Evolutionary conservation across 64 coral and sea anemone species (phyloP).

Genomic region (Platygyra sinensis): DNA sequence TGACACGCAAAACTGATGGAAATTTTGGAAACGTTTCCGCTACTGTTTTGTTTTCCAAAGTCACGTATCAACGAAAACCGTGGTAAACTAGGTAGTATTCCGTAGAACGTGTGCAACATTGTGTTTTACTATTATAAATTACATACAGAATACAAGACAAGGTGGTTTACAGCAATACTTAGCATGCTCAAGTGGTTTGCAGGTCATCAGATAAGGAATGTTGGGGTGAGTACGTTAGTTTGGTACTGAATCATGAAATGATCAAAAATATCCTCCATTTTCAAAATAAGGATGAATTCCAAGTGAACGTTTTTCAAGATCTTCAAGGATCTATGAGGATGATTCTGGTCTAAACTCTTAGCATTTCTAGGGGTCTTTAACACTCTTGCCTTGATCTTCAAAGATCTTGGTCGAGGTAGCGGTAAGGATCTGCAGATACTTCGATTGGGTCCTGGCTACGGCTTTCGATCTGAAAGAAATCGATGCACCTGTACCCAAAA

Average conservation of each 20-base stretch:
- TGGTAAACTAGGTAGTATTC: neutral
- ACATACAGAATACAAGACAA: constrained; percentile 80
- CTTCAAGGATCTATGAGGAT: no score
- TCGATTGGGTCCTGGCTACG: no score
- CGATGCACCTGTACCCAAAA: neutral
- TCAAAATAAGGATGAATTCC: neutral
- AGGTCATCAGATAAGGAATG: constrained; percentile 85
- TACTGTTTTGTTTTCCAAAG: no score
- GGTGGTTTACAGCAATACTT: constrained; percentile 72
- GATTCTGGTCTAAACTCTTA: no score
- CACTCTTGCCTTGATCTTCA: no score
- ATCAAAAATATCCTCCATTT: neutral
- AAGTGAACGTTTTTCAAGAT: neutral
- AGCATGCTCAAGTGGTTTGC: constrained; percentile 90
- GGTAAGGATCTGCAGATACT: no score
- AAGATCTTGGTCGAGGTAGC: no score
- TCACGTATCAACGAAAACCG: no score
- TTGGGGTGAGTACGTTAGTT: constrained; percentile 62
- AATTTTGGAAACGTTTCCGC: no score
- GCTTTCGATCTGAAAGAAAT: no score
- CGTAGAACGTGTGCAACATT: neutral
- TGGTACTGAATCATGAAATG: neutral
- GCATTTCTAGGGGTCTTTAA: no score
- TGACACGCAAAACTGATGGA: no score
- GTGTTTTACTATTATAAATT: neutral